phyloP scores from a whole-genome alignment of 2,888 invertebrate species.

The Apotomis turbidana region DNA sequence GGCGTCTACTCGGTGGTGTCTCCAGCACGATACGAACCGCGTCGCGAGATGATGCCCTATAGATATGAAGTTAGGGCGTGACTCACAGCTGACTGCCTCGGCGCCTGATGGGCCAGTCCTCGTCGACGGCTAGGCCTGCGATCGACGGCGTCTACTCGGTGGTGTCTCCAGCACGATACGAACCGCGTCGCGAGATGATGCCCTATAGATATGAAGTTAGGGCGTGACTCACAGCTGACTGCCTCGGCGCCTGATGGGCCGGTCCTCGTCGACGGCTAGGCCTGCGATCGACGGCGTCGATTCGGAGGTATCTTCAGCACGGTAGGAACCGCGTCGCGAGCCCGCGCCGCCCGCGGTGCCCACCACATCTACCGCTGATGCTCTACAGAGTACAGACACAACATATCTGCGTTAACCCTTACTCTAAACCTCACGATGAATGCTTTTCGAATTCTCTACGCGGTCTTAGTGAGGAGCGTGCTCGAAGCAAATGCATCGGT shows the following conservation, averaged over 20 bases:
- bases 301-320: constrained; percentile 84
- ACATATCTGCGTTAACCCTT: neutral
- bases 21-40: constrained; percentile 86
- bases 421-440: too few relatives aligned
- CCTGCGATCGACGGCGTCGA: constrained; percentile 83
- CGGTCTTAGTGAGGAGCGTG: too few relatives aligned
- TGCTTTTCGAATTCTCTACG: too few relatives aligned
- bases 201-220: constrained; percentile 66
- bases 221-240: constrained; percentile 90
- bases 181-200: constrained; percentile 93
- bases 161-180: constrained; percentile 79
- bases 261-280: constrained; percentile 88
- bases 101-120: too few relatives aligned
- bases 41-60: constrained; percentile 63
- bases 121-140: too few relatives aligned
- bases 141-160: too few relatives aligned
- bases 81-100: too few relatives aligned
- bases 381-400: constrained; percentile 77
- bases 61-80: too few relatives aligned
- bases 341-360: constrained; percentile 82
- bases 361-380: constrained; percentile 94
- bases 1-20: constrained; percentile 84
- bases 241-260: constrained; percentile 89
- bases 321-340: constrained; percentile 86
- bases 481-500: too few relatives aligned